Base-by-base conservation (phyloP, 2,797 vertebrate species). In the Geotria australis region DNA sequence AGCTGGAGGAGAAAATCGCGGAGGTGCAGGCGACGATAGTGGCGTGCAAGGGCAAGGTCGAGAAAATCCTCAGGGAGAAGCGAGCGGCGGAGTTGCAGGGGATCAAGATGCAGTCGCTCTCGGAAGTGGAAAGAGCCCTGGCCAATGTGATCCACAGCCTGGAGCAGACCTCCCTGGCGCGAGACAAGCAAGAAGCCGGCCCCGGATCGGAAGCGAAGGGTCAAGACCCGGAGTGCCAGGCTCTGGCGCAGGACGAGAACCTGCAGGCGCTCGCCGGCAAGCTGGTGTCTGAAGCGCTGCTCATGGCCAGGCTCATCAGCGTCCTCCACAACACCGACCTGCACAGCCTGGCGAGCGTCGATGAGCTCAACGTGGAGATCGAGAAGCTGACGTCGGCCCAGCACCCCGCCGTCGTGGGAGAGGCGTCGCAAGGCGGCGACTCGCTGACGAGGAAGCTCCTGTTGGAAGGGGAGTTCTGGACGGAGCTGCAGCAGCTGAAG, bases 251-350 rank as follows among this genome's bases (percentile, higher is more conserved):
- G 56, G 61, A 63, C n/a, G 68, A 71, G 56, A 51, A 47, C 38
- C 9, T 53, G 24, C 61, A 49, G 12, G 66, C 74, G 58, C 81
- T 93, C 64, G 76, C 82, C 48, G 75, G 76, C 66, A 84, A 75
- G 3, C 69, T 96, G 58, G 71, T 76, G 2, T 81, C 85, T 63
- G 84, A 94, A 66, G 83, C 82, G 1, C 66, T 75, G 2, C 71
- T 95, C 66, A 75, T 98, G 60, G 77, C 71, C 65, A 83, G 79
- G 56, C 83, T 96, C 72, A 79, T 83, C 3, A 75, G 80, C 60
- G 77, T 83, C 56, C 62, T 95, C 59, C 77, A 75, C 64, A 79
- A 73, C 3, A 73, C 76, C 0, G 77, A 73, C 47, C 79, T 76
- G 1, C 76, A 84, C 61, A 65, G 85, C 61, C 68, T 78, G 2